phyloP scores from a whole-genome alignment of 1,140 invertebrate genomes.

The Stegodyphus mimosarum region DNA sequence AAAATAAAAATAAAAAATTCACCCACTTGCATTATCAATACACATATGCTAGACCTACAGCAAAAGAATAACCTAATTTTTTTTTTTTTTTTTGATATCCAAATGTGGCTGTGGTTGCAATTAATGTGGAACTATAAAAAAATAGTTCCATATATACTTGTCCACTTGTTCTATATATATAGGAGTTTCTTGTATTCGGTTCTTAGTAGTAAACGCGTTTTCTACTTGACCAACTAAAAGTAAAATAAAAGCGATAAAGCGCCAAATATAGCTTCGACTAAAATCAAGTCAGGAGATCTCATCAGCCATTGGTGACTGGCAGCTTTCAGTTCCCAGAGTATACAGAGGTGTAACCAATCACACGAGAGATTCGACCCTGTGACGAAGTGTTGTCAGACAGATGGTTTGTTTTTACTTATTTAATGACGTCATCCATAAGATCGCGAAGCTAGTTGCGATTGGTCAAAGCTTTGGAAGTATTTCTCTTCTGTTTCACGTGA shows the following conservation, averaged over 20 bases:
- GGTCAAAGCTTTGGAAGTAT: neutral
- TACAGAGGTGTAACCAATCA: neutral
- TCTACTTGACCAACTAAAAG: too few species aligned
- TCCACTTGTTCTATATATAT: too few species aligned
- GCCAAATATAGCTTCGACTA: neutral
- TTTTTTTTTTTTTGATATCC: too few species aligned
- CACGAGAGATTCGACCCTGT: neutral
- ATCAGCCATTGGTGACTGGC: neutral
- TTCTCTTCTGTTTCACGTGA: neutral
- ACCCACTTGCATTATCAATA: too few species aligned
- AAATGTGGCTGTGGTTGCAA: too few species aligned
- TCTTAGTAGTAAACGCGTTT: too few species aligned
- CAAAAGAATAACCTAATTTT: too few species aligned
- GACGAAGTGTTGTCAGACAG: neutral
- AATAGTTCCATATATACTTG: too few species aligned
- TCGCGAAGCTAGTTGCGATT: neutral
- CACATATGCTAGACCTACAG: too few species aligned
- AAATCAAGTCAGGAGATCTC: neutral
- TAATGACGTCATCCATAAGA: neutral
- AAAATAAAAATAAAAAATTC: too few species aligned
- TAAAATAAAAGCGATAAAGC: neutral
- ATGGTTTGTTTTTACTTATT: conserved; percentile 3
- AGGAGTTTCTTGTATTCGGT: too few species aligned
- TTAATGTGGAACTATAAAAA: too few species aligned
- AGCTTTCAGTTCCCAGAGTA: neutral